Conservation (phyloP, 2,888 invertebrate genomes). For the Spilosoma lubricipeda region DNA sequence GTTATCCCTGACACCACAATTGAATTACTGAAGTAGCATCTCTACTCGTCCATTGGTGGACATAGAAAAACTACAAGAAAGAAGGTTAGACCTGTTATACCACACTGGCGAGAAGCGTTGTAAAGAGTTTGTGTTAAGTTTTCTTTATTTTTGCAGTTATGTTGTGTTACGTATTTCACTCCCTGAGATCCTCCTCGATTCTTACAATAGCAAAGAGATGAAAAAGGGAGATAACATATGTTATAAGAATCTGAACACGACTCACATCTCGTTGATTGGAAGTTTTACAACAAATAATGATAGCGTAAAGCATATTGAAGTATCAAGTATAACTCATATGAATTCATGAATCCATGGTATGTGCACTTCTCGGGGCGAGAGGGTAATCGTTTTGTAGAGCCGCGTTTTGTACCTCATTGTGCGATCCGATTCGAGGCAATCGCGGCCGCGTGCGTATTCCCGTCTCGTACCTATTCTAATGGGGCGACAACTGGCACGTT, state of each 20-base stretch:
- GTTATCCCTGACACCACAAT: no score
- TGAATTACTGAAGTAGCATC: no score
- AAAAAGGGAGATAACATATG: no score
- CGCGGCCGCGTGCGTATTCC: conserved; percentile 69
- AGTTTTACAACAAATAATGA: neutral
- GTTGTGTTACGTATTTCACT: no score
- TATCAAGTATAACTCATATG: conserved; percentile 53
- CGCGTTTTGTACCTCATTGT: conserved; percentile 78
- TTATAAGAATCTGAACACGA: neutral
- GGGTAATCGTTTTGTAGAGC: conserved; percentile 82
- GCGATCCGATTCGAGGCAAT: conserved; percentile 68
- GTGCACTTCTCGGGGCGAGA: conserved; percentile 68
- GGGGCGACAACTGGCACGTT: conserved; percentile 68
- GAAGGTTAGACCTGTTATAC: no score
- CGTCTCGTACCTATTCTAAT: conserved; percentile 78
- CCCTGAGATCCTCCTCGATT: no score
- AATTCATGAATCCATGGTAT: conserved; percentile 58
- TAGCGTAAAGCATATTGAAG: conserved; percentile 39
- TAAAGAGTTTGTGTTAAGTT: neutral
- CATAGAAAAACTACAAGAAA: no score
- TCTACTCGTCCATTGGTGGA: no score
- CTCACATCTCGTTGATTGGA: neutral
- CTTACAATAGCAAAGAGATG: no score
- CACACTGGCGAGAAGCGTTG: no score
- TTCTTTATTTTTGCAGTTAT: neutral